Percentiles rank a stretch among this genome's conserved stretches.
Evolutionary conservation across 2,888 invertebrate genomes (phyloP).

Genomic region (Miltochrista miniata): DNA sequence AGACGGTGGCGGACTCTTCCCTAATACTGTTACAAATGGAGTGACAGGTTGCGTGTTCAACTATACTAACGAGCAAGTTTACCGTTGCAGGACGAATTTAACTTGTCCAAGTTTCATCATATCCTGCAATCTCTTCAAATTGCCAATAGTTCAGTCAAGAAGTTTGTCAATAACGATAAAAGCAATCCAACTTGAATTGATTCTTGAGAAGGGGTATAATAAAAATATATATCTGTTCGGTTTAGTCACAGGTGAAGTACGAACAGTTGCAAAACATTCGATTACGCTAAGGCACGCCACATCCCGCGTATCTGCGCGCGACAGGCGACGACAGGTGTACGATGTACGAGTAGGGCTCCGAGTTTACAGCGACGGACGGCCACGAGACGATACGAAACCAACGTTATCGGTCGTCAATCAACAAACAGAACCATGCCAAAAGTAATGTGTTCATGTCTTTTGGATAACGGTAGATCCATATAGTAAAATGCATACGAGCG

Average conservation of each 20-base stretch:
- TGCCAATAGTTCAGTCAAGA: neutral
- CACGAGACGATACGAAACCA: neutral
- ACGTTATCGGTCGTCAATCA: conserved; percentile 18
- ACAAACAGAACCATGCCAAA: neutral
- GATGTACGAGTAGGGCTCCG: neutral
- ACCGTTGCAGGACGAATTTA: neutral
- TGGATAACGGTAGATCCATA: no score
- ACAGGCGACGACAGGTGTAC: conserved; percentile 14
- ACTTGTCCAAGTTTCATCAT: conserved; percentile 4
- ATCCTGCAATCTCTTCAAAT: neutral
- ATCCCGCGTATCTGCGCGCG: conserved; percentile 12
- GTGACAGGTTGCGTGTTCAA: conserved; percentile 8
- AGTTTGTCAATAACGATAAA: neutral
- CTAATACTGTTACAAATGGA: conserved; percentile 6
- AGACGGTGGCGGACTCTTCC: neutral
- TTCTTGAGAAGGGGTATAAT: neutral
- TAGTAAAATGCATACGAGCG: no score
- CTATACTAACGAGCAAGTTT: conserved; percentile 1
- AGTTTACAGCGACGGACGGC: neutral
- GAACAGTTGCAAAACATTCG: conserved; percentile 14
- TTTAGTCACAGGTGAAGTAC: conserved; percentile 11
- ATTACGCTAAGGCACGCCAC: conserved; percentile 8
- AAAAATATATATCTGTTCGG: neutral
- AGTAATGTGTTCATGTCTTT: no score
- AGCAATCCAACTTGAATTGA: neutral